These are phyloP conservation scores for Oryzaephilus surinamensis DNA, from an alignment of 1,140 invertebrate genomes.

Conservation along the genomic window DNA sequence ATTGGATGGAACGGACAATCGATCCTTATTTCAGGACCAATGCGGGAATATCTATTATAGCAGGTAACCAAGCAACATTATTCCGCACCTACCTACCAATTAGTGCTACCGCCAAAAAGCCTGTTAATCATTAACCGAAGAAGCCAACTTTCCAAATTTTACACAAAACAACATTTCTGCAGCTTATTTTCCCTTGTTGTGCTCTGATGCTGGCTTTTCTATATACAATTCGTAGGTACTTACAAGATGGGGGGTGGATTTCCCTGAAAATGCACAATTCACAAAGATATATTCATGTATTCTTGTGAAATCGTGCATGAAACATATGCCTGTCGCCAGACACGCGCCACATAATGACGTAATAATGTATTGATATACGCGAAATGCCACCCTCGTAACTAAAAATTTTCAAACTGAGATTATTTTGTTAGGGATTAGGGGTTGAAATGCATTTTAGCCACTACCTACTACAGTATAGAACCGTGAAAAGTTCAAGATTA, in stretches of 20 bases:
- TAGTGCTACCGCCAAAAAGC: constrained; percentile 3
- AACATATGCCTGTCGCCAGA: constrained; percentile 21
- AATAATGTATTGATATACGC: constrained; percentile 23
- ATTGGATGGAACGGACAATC: constrained; percentile 10
- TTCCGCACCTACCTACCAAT: constrained; percentile 7
- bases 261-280: too few relatives aligned
- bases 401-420: too few relatives aligned
- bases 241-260: too few relatives aligned
- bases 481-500: too few relatives aligned
- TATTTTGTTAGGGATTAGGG: too few relatives aligned
- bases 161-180: background rate
- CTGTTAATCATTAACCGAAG: background rate
- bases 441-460: too few relatives aligned
- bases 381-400: constrained; percentile 8
- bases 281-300: too few relatives aligned
- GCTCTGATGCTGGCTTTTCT: background rate
- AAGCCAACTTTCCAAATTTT: background rate
- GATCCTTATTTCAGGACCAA: constrained; percentile 8
- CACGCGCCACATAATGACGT: constrained; percentile 24
- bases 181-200: background rate
- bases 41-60: constrained; percentile 6
- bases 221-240: background rate
- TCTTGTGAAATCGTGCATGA: constrained; percentile 22
- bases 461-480: too few relatives aligned
- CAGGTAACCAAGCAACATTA: constrained; percentile 12